These are phyloP conservation scores for Phortica variegata DNA, from an alignment of 1,140 invertebrate species.

Conservation along the genomic window DNA sequence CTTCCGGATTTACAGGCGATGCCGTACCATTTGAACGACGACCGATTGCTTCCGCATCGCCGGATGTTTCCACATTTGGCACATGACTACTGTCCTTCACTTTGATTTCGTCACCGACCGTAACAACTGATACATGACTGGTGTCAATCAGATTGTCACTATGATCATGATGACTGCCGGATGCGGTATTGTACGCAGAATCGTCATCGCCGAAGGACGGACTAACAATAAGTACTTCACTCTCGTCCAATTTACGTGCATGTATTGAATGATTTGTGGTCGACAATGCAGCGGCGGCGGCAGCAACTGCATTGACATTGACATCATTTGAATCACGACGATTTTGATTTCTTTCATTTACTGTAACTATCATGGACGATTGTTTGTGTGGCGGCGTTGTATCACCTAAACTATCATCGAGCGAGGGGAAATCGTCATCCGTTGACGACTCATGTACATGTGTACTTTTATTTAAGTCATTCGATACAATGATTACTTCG, in stretches of 20 bases:
- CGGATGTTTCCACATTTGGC: constrained; percentile 28
- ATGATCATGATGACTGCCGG: constrained; percentile 40
- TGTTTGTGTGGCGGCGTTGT: constrained; percentile 58
- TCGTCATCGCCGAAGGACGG: constrained; percentile 61
- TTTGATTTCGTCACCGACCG: constrained; percentile 77
- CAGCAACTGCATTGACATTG: constrained; percentile 42
- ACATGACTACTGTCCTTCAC: constrained; percentile 67
- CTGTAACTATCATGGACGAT: constrained; percentile 47
- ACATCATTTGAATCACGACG: constrained; percentile 16
- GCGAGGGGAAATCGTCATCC: constrained; percentile 71
- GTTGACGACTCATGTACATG: constrained; percentile 65
- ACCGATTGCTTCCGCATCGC: constrained; percentile 6
- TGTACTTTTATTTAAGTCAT: constrained; percentile 70
- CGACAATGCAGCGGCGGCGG: constrained; percentile 6
- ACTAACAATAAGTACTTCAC: constrained; percentile 76
- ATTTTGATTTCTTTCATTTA: constrained; percentile 25
- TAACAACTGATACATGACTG: constrained; percentile 87
- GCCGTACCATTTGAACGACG: constrained; percentile 29
- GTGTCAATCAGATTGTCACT: constrained; percentile 62
- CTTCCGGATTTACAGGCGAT: constrained; percentile 23
- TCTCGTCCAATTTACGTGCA: constrained; percentile 71
- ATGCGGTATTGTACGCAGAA: constrained; percentile 47
- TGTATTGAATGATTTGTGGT: constrained; percentile 22
- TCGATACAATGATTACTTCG: constrained; percentile 77
- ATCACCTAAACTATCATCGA: constrained; percentile 75